Base-by-base conservation (phyloP, 2,888 invertebrate genomes). In the Ochropleura leucogaster region DNA sequence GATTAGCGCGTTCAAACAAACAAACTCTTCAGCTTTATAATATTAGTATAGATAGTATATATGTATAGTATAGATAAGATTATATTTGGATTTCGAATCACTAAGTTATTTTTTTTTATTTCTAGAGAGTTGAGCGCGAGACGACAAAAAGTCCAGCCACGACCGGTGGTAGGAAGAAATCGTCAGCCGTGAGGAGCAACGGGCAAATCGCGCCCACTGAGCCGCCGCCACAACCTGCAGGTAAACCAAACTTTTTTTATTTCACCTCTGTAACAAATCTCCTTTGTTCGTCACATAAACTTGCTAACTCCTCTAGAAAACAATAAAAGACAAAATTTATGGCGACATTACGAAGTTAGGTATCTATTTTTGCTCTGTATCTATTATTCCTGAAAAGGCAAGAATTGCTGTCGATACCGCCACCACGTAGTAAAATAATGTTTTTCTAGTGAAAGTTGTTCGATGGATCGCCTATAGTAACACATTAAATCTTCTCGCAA, bases 71-170 rank as follows among this genome's bases (percentile, higher is more conserved):
- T n/a, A n/a, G n/a, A n/a, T n/a, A 57, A 73, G 60, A 73, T 86
- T 82, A 82, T 80, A 77, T 80, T 72, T 12, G 47, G n/a, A 73
- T 59, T 64, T 75, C 40, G 72, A 66, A 68, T 80, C 12, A 18
- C 47, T 44, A 30, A 64, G 7, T 53, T 46, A 44, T 18, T 67
- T 42, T 71, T 81, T 72, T 92, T 89, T 87, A 60, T 60, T 94
- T 94, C 16, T 91, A 96, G 96, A 94, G 96, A 89, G 91, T 95
- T 70, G 96, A 96, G 82, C 93, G 96, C 65, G 96, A 96, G 88
- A 93, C 88, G 63, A 94, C 94, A 77, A 96, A 95, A 89, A 95
- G 95, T 89, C 96, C 96, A 85, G 96, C 96, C 42, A 94, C 94
- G 71, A 94, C 95, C 57, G 95, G 95, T 42, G 93, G 94, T 73